Conservation (phyloP, 2,888 invertebrate species). For the Pristionchus mayeri region DNA sequence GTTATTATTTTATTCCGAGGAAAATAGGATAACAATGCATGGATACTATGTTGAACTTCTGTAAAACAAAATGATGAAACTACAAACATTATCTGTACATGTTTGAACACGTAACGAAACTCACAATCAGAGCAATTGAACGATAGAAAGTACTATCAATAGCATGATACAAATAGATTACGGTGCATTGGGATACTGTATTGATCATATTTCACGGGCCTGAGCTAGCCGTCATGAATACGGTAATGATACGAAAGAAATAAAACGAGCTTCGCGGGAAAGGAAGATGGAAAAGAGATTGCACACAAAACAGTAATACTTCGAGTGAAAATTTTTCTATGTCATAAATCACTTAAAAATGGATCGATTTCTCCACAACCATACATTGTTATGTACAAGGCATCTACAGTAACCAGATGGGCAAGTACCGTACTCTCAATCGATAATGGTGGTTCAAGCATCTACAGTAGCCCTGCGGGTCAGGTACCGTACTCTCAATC, state of each 20-base stretch:
- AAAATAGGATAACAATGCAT: not conserved
- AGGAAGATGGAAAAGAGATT: not conserved
- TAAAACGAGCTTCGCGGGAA: not conserved
- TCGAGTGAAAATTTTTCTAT: not conserved
- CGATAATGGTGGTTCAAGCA: not conserved
- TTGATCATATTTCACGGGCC: not conserved
- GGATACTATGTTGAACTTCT: slow-evolving; percentile 10
- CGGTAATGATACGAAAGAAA: not conserved
- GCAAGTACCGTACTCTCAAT: not conserved
- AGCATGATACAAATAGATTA: not conserved
- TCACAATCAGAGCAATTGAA: not conserved
- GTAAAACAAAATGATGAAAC: not conserved
- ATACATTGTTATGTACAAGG: slow-evolving; percentile 23
- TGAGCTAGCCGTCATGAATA: slow-evolving; percentile 16
- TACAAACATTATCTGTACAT: slow-evolving; percentile 22
- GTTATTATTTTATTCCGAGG: slow-evolving; percentile 3
- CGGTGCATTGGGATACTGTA: not conserved
- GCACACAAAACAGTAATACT: not conserved
- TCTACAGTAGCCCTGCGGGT: not conserved
- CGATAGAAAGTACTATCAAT: not conserved
- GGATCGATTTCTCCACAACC: not conserved
- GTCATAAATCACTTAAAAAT: not conserved
- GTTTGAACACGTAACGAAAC: slow-evolving; percentile 24
- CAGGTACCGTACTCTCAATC: not conserved
- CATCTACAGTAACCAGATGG: not conserved